Evolutionary conservation across 2,888 invertebrate species (phyloP).

Genomic region (Drosophila subsilvestris): DNA sequence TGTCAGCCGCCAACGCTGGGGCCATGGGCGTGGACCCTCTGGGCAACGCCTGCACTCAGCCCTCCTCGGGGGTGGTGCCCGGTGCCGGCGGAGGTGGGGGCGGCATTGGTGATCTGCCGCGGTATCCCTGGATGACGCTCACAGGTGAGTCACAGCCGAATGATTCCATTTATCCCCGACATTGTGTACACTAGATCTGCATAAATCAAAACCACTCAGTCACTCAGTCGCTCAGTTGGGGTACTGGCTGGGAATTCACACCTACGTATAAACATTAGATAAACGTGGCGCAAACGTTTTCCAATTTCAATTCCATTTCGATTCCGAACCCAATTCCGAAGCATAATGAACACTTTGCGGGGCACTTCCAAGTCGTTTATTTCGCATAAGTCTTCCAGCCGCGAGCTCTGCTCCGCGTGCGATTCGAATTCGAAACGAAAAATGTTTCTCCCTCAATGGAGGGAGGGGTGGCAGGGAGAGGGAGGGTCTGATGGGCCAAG

Average conservation of each 20-base stretch:
- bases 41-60: conserved; percentile 91
- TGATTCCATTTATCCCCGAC: neutral
- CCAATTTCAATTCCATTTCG: conserved; percentile 45
- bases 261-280: conserved; percentile 80
- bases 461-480: conserved; percentile 17
- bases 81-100: conserved; percentile 87
- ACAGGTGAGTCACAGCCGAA: conserved; percentile 88
- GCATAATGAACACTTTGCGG: conserved; percentile 75
- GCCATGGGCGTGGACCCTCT: conserved; percentile 91
- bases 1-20: conserved; percentile 91
- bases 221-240: conserved; percentile 4
- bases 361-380: conserved; percentile 71
- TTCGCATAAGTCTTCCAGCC: conserved; percentile 74
- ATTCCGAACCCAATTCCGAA: conserved; percentile 57
- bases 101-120: conserved; percentile 95
- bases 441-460: conserved; percentile 45
- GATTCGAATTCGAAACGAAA: conserved; percentile 45
- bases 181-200: conserved; percentile 19
- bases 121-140: conserved; percentile 98
- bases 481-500: conserved; percentile 12
- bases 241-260: conserved; percentile 55
- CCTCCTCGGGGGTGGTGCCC: conserved; percentile 87
- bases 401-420: conserved; percentile 10
- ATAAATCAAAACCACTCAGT: conserved; percentile 59
- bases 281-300: conserved; percentile 67